Evolutionary conservation across 2,113 vertebrate species (phyloP), one percentile per base, ranked within the genome.

Genomic region (Carassius carassius): DNA sequence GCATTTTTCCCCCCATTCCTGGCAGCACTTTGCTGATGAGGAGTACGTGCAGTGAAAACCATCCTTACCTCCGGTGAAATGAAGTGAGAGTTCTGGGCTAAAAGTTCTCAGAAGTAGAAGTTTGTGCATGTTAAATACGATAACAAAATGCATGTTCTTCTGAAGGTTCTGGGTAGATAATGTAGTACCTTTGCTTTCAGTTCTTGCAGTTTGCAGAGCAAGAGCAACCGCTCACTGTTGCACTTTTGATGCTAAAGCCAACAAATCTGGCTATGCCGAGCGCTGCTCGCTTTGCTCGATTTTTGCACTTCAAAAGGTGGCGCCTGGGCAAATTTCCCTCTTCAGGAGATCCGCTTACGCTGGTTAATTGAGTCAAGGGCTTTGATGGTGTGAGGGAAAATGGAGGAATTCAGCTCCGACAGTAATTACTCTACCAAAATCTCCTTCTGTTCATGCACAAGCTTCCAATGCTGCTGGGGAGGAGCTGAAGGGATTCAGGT

Each of bases 281-380:
- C 82, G 65, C 85, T 87, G 91, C 91, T 91, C 90, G 84, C 87
- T 84, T 87, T 84, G 49, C 88, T 88, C 85, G 65, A 76, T 86
- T 94, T 81, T 91, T 92, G 87, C 92, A 93, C 90, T 91, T 94
- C 92, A 94, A 94, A 81, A 93, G 92, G 89, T 89, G 87, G 83
- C 79, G 62, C 32, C 41, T 84, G 73, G 78, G 80, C 84, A 85
- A 88, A 41, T 85, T 91, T 89, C 84, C 74, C 73, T 84, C 62
- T 78, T 77, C 58, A 78, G 80, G 75, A 83, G 82, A 88, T 76
- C 85, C 70, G 79, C 88, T 92, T 93, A 89, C 56, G 80, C 87
- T 70, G 25, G 84, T 85, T 91, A 93, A 94, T 93, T 93, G 92
- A 92, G 89, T 91, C 89, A 82, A 87, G 79, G 87, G 91, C 91